Percentiles rank a stretch among this genome's conserved stretches.
Evolutionary conservation across 2,888 invertebrate genomes (phyloP).

Genomic region (Caenorhabditis imperialis): DNA sequence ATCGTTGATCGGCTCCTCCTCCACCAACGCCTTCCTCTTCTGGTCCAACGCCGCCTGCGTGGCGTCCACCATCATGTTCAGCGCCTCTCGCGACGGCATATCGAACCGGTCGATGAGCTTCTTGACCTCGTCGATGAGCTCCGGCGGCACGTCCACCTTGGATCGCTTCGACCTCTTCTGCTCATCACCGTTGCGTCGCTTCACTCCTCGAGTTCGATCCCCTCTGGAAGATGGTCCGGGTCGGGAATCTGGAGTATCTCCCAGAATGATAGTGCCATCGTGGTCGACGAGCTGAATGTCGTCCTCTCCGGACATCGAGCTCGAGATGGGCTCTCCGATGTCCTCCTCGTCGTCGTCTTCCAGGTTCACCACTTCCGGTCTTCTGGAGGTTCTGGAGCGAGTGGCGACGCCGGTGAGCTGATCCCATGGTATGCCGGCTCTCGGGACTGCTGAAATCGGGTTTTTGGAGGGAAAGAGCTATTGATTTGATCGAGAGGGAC

Average conservation of each 20-base stretch:
- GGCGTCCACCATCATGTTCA: constrained; percentile 8
- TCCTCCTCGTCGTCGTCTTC: not conserved
- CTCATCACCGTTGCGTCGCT: not conserved
- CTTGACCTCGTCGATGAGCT: constrained; percentile 18
- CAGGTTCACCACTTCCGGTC: not conserved
- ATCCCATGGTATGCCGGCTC: constrained; percentile 5
- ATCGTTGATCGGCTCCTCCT: too few relatives aligned
- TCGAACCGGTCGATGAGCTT: constrained; percentile 6
- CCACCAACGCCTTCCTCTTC: too few relatives aligned
- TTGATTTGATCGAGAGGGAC: not conserved
- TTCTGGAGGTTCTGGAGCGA: not conserved
- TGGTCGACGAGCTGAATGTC: constrained; percentile 25
- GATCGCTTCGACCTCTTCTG: not conserved
- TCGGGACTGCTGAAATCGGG: constrained; percentile 10
- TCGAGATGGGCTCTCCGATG: not conserved
- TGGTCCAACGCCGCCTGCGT: not conserved
- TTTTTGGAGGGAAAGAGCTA: not conserved
- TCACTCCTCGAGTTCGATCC: not conserved
- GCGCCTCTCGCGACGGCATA: not conserved
- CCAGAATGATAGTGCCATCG: constrained; percentile 23
- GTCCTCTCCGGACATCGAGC: not conserved
- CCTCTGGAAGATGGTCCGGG: not conserved
- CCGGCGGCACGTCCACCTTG: not conserved
- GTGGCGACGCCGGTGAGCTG: not conserved
- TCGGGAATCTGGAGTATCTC: not conserved